phyloP scores from a whole-genome alignment of 37 sponge, comb jelly and placozoan genomes.

The Diacarnus erythraeanus region DNA sequence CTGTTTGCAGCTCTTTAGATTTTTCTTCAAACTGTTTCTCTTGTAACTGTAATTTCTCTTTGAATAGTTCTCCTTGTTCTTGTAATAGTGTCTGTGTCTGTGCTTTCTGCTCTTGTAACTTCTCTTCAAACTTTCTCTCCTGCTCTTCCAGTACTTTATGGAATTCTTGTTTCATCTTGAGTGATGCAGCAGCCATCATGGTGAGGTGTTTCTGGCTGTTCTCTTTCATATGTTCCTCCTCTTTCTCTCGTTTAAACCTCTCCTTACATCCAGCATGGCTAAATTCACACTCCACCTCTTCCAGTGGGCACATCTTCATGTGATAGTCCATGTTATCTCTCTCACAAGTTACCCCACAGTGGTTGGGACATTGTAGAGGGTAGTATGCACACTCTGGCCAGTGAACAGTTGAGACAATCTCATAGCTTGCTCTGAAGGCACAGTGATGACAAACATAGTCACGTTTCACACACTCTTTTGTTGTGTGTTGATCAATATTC shows the following conservation, averaged over 20 bases:
- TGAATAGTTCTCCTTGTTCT: too few relatives aligned
- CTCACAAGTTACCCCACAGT: conserved; percentile 14
- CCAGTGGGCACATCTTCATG: conserved; percentile 18
- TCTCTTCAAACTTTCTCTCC: background rate
- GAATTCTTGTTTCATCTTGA: background rate
- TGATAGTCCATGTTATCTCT: conserved; percentile 11
- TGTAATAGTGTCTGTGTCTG: too few relatives aligned
- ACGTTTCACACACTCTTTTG: conserved; percentile 20
- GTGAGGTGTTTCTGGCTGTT: conserved; percentile 6
- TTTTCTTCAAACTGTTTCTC: background rate
- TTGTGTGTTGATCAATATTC: conserved; percentile 7
- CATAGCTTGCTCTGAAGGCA: conserved; percentile 5
- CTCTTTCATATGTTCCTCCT: conserved; percentile 16
- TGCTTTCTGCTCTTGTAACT: background rate
- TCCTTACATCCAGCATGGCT: conserved; percentile 19
- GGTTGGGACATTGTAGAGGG: conserved; percentile 35
- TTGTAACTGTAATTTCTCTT: background rate
- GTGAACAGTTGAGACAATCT: background rate
- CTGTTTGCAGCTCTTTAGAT: background rate
- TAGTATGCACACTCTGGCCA: conserved; percentile 13
- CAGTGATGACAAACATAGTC: conserved; percentile 31
- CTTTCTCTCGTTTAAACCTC: conserved; percentile 16
- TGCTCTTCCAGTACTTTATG: background rate
- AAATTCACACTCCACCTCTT: conserved; percentile 33
- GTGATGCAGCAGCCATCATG: conserved; percentile 6